These are phyloP conservation scores for Castor canadensis DNA, from an alignment of 2,113 vertebrate genomes.

Conservation along the genomic window DNA sequence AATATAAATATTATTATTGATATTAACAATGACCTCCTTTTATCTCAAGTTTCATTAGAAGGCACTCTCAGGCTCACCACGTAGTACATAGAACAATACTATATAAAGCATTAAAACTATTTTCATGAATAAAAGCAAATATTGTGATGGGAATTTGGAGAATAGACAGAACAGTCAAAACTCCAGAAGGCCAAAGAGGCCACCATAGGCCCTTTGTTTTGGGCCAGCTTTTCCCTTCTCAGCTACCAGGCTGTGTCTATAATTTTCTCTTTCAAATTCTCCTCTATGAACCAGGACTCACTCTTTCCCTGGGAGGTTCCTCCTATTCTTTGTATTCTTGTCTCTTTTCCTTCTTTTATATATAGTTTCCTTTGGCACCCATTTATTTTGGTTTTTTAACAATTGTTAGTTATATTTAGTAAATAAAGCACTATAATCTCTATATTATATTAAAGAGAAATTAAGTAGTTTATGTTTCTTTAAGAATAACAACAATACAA, in stretches of 20 bases:
- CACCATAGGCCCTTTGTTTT: neutral
- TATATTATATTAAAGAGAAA: neutral
- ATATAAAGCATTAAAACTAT: neutral
- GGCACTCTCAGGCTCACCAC: neutral
- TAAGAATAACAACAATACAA: neutral
- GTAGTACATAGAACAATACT: neutral
- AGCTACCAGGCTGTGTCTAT: too few species aligned
- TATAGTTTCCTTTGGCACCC: neutral
- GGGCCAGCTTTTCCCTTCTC: neutral
- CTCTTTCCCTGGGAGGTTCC: fast-evolving
- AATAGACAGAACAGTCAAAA: neutral
- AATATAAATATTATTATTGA: neutral
- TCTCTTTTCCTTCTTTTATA: neutral
- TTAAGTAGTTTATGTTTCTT: neutral
- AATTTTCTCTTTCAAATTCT: neutral
- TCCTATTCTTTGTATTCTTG: neutral
- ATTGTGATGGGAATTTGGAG: neutral
- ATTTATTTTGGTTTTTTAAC: neutral
- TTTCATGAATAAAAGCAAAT: neutral
- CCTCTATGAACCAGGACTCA: neutral
- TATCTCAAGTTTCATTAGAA: neutral
- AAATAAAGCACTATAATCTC: constrained; percentile 5
- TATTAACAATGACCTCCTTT: neutral
- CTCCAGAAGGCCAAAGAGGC: neutral
- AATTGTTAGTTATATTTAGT: neutral